Evolutionary conservation across 2,888 invertebrate species (phyloP), one percentile per base, ranked within the genome.

Genomic region (Augochlorella aurata): DNA sequence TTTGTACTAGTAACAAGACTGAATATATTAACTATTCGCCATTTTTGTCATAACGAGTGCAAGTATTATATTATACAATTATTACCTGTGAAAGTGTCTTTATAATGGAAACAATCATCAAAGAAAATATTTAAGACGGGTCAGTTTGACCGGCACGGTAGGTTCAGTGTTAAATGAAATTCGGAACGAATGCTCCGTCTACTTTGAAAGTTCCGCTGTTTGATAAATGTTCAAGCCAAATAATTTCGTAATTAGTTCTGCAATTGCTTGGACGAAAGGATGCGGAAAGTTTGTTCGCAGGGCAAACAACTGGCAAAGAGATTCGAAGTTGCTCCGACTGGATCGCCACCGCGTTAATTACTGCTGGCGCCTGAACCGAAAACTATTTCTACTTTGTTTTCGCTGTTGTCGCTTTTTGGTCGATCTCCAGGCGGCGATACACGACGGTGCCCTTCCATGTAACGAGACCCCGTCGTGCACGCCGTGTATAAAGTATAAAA

Each of bases 401-500:
- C 38, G 29, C 47, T 16, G 49, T 9, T 49, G 47, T 49, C 49
- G 16, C 16, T 24, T 50, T 73, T 49, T 63, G 14, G 12, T 68
- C 49, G 61, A 29, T 21, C n/a, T 21, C 16, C 16, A 38, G 14
- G 12, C 14, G 45, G 16, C 71, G 77, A 38, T 66, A 70, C 44
- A 44, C 58, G 47, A 45, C 38, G 5, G 44, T 38, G 66, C 58
- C 58, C 18, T 52, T n/a, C 47, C 54, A 3, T 24, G 71, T 38
- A 69, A 74, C 75, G 49, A 70, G 38, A 45, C 14, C 50, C 21
- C 16, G n/a, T 5, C 50, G 54, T 52, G 58, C 61, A 74, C 18
- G 21, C 16, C 38, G 71, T 49, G 65, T 38, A 54, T 18, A 52
- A 74, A 66, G 73, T 80, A 80, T 67, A 77, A 83, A 70, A 81